These are phyloP conservation scores for Pholis gunnellus DNA, from an alignment of 2,113 vertebrate species.

Conservation along the genomic window DNA sequence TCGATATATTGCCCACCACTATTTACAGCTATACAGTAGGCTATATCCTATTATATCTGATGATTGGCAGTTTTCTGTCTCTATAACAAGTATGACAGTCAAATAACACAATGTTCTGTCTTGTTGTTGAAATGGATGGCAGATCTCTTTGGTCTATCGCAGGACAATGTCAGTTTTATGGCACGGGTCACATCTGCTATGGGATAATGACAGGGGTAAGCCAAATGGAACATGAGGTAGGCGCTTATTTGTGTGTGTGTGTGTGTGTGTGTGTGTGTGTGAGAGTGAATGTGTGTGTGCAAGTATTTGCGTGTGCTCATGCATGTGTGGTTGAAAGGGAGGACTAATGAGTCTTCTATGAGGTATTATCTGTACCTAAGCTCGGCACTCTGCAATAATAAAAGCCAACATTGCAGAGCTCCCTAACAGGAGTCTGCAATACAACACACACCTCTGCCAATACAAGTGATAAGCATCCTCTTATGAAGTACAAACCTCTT, in stretches of 20 bases:
- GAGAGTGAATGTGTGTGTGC: conserved; percentile 17
- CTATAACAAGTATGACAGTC: not conserved
- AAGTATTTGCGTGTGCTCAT: not conserved
- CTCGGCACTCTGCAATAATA: conserved; percentile 66
- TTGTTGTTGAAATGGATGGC: conserved; percentile 18
- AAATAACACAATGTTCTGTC: conserved; percentile 34
- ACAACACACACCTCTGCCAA: conserved; percentile 44
- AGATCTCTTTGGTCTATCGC: conserved; percentile 38
- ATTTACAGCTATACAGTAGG: not conserved
- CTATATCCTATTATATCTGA: not conserved
- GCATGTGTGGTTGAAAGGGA: conserved; percentile 43
- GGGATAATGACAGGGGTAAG: conserved; percentile 79
- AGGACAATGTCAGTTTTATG: conserved; percentile 73
- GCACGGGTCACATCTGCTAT: conserved; percentile 79
- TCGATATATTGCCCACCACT: not conserved
- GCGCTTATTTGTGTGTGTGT: conserved; percentile 29
- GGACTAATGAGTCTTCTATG: conserved; percentile 80
- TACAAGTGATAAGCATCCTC: conserved; percentile 8
- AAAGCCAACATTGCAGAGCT: conserved; percentile 67
- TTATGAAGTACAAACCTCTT: conserved; percentile 11
- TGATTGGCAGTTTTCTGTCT: not conserved
- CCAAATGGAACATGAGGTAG: conserved; percentile 77
- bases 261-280: not conserved
- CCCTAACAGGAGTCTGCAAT: conserved; percentile 53
- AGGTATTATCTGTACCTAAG: conserved; percentile 74